These are phyloP conservation scores for Papilio polytes DNA, from an alignment of 1,140 invertebrate species.

Conservation along the genomic window DNA sequence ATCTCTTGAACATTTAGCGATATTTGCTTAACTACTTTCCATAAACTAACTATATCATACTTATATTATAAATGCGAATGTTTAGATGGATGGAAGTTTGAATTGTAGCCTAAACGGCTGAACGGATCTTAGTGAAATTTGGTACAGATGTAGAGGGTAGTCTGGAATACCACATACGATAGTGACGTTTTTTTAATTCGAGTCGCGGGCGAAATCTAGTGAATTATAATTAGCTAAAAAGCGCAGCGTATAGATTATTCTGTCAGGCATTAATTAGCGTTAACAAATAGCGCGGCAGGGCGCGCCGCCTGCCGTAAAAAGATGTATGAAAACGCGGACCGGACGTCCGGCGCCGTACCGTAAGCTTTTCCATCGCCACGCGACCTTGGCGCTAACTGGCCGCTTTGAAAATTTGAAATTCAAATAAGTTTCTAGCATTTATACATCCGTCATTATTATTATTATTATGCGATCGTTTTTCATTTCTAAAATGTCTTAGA, in stretches of 20 bases:
- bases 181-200: no score
- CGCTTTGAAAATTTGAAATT: slow-evolving; percentile 30
- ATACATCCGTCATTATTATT: background rate
- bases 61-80: no score
- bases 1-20: no score
- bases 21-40: background rate
- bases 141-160: no score
- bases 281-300: slow-evolving; percentile 46
- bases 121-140: no score
- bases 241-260: slow-evolving; percentile 6
- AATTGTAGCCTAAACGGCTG: no score
- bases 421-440: slow-evolving; percentile 11
- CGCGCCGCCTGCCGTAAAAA: slow-evolving; percentile 49
- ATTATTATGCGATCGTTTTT: background rate
- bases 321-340: slow-evolving; percentile 65
- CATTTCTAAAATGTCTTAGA: background rate
- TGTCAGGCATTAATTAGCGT: slow-evolving; percentile 39
- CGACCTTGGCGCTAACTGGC: background rate
- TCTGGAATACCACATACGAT: no score
- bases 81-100: no score
- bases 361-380: slow-evolving; percentile 47
- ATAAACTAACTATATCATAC: background rate
- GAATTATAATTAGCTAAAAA: slow-evolving; percentile 16
- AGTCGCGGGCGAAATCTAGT: background rate
- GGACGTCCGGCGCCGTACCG: slow-evolving; percentile 62